Evolutionary conservation across 2,113 vertebrate species (phyloP).

Genomic region (Anoura caudifer): DNA sequence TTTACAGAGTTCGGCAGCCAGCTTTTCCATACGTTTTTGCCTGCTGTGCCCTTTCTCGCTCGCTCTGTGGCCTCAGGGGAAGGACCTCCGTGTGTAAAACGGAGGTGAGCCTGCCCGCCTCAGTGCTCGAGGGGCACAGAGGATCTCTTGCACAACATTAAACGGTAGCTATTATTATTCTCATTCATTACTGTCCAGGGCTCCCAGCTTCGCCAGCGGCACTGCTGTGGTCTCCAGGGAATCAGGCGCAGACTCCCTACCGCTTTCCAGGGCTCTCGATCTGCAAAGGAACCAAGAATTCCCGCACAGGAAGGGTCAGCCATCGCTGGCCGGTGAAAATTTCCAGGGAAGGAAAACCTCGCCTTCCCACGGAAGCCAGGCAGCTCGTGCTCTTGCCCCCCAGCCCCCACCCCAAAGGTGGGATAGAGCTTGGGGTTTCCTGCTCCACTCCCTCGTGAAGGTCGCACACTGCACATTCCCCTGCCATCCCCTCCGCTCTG

Average conservation of each 20-base stretch:
- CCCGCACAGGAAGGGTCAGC: neutral
- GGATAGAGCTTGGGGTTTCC: neutral
- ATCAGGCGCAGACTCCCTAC: neutral
- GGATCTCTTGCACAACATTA: rapidly evolving
- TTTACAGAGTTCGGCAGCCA: neutral
- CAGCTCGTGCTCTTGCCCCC: neutral
- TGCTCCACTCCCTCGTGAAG: neutral
- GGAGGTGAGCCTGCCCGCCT: neutral
- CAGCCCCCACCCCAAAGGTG: neutral
- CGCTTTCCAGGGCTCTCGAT: neutral
- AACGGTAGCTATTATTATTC: neutral
- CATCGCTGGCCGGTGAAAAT: neutral
- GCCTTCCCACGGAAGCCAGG: neutral
- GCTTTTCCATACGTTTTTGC: neutral
- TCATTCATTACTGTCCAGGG: neutral
- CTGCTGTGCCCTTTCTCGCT: neutral
- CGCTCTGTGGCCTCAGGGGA: neutral
- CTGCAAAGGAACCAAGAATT: neutral
- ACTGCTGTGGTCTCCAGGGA: neutral
- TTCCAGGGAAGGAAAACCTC: neutral
- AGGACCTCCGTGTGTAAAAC: neutral
- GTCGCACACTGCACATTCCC: no score
- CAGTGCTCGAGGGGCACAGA: neutral
- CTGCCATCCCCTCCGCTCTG: neutral
- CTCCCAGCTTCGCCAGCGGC: neutral